Percentiles rank a stretch among this genome's conserved stretches.
Evolutionary conservation across 2,888 invertebrate species (phyloP).

Genomic region (Leptinotarsa rubiginosa): DNA sequence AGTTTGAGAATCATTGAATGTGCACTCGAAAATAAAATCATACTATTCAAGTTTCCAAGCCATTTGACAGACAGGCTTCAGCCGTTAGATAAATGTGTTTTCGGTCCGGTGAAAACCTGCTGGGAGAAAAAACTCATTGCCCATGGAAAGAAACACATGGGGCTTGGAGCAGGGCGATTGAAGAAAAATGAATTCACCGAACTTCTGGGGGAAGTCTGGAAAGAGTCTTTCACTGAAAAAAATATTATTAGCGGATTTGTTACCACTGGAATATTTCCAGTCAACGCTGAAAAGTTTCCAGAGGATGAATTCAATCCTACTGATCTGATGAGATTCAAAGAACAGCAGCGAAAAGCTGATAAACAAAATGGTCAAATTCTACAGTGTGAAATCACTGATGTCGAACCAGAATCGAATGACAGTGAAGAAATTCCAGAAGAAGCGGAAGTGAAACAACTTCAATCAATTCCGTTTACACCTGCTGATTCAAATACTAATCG

Average conservation of each 20-base stretch:
- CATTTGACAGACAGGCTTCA: conserved; percentile 46
- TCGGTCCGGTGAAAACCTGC: conserved; percentile 31
- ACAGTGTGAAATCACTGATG: no score
- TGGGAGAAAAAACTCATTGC: conserved; percentile 45
- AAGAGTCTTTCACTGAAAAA: conserved; percentile 7
- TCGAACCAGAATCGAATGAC: no score
- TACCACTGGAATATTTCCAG: conserved; percentile 7
- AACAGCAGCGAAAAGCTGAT: conserved; percentile 8
- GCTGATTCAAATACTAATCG: no score
- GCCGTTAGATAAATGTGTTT: conserved; percentile 39
- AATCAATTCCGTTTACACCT: background rate
- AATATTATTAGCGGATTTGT: background rate
- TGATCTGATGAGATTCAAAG: background rate
- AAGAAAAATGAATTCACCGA: no score
- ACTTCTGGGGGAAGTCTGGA: conserved; percentile 18
- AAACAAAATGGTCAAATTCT: background rate
- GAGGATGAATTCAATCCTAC: conserved; percentile 7
- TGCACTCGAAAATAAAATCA: conserved; percentile 39
- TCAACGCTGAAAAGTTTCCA: conserved; percentile 12
- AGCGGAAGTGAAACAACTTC: background rate
- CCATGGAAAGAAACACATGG: conserved; percentile 41
- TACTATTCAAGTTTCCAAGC: conserved; percentile 39
- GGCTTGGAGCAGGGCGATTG: background rate
- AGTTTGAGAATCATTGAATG: conserved; percentile 41
- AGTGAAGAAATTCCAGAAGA: no score